Percentiles rank a stretch among this genome's conserved stretches.
These are phyloP conservation scores for Pachycephala philippinensis DNA, from an alignment of 2,113 vertebrate species.

Conservation along the genomic window DNA sequence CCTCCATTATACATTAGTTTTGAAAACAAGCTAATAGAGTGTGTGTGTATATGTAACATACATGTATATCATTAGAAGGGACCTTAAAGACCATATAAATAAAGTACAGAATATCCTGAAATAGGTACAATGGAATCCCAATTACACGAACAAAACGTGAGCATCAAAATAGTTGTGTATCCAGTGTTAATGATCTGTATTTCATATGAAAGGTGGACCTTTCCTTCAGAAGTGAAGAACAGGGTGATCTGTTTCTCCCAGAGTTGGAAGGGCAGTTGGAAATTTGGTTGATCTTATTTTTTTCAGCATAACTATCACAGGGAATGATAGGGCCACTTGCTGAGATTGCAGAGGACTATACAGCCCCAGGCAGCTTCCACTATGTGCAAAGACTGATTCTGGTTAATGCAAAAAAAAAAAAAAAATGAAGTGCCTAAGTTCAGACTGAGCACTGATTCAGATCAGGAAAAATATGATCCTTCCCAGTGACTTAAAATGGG, in stretches of 20 bases:
- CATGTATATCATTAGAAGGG: neutral
- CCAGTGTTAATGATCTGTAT: neutral
- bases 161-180: neutral
- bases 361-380: neutral
- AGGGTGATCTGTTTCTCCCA: neutral
- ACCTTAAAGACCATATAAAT: neutral
- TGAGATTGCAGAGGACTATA: neutral
- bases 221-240: neutral
- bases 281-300: neutral
- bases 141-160: neutral
- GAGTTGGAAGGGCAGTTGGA: neutral
- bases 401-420: neutral
- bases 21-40: neutral
- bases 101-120: neutral
- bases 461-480: neutral
- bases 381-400: neutral
- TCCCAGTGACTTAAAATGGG: neutral
- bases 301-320: neutral
- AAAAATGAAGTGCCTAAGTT: neutral
- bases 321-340: neutral
- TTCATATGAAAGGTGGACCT: neutral
- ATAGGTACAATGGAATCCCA: neutral
- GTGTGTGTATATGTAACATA: neutral
- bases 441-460: neutral
- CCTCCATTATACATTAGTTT: neutral